Evolutionary conservation across 2,113 vertebrate genomes (phyloP), one percentile per base, ranked within the genome.

Genomic region (Caranx ignobilis): DNA sequence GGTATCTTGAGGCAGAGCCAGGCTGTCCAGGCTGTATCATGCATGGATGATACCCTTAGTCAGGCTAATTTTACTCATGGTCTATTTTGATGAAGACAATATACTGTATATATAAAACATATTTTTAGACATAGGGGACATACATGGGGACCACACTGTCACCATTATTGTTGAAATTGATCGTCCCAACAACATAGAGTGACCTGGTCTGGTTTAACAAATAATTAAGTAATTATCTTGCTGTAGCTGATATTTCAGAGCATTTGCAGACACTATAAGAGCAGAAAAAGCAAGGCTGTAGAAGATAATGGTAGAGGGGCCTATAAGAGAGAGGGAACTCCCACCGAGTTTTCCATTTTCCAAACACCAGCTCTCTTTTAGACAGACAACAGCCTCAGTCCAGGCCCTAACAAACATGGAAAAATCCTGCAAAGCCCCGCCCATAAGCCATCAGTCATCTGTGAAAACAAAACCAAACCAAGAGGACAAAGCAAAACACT

Each of bases 381-480:
- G 26, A 63, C 34, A 10, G 62, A 79, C 56, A 72, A 79, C 47
- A 81, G 43, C 65, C 18, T 57, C 34, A 18, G 35, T 59, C 71
- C 60, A 48, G 50, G 39, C 69, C 52, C 45, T 76, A 65, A 70
- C 50, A 84, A 84, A 82, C 71, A 82, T 8, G 71, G 79, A 70
- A 79, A 79, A 77, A 76, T 59, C 43, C 61, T 60, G 48, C 39
- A 50, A 59, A 72, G 52, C 21, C 71, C 78, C 71, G 2, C 80
- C 84, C 77, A 81, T 61, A 56, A 74, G 50, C 60, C 71, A 82
- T 89, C 81, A 73, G 56, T 77, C 82, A 84, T 71, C 72, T 59
- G 45, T 47, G 56, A 73, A 79, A 82, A 84, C 78, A 82, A 79
- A 79, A 72, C 61, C 56, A 50, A 71, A 71, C 21, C 11, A 21